Conservation (phyloP, 2,113 vertebrate species). For the Salvator merianae region DNA sequence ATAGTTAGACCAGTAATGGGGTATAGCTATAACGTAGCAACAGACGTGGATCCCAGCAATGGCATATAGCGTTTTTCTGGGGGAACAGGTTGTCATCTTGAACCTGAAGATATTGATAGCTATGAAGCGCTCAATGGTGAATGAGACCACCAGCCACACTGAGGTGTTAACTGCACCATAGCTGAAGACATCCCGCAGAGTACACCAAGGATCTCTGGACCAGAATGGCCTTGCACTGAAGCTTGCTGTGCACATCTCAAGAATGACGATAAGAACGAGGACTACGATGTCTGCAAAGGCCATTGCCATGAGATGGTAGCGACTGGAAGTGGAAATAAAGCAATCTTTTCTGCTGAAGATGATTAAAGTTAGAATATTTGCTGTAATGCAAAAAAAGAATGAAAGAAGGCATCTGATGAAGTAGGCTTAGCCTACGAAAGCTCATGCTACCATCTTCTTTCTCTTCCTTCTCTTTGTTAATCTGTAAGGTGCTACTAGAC, state of each 20-base stretch:
- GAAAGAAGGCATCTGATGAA: too few relatives aligned
- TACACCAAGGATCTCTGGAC: slow-evolving; percentile 67
- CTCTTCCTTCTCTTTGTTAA: too few relatives aligned
- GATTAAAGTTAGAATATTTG: slow-evolving; percentile 69
- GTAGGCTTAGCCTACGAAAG: too few relatives aligned
- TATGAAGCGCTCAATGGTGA: slow-evolving; percentile 67
- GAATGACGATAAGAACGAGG: slow-evolving; percentile 64
- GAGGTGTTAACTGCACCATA: slow-evolving; percentile 66
- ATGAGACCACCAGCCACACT: slow-evolving; percentile 70
- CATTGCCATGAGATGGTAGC: slow-evolving; percentile 73
- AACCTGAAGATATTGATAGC: slow-evolving; percentile 61
- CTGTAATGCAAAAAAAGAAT: slow-evolving; percentile 41
- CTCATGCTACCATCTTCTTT: too few relatives aligned
- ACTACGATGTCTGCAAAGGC: slow-evolving; percentile 69
- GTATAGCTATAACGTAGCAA: slow-evolving; percentile 61
- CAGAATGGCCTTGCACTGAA: slow-evolving; percentile 64
- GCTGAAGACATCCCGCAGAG: slow-evolving; percentile 67
- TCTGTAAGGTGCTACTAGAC: too few relatives aligned
- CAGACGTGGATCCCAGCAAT: slow-evolving; percentile 53
- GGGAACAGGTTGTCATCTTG: slow-evolving; percentile 60
- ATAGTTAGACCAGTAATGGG: slow-evolving; percentile 69
- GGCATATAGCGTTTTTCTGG: slow-evolving; percentile 45
- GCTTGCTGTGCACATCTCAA: slow-evolving; percentile 64
- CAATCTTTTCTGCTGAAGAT: slow-evolving; percentile 74
- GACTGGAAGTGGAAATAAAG: slow-evolving; percentile 69